Conservation (phyloP, 2,797 vertebrate species). For the Coregonus ussuriensis region DNA sequence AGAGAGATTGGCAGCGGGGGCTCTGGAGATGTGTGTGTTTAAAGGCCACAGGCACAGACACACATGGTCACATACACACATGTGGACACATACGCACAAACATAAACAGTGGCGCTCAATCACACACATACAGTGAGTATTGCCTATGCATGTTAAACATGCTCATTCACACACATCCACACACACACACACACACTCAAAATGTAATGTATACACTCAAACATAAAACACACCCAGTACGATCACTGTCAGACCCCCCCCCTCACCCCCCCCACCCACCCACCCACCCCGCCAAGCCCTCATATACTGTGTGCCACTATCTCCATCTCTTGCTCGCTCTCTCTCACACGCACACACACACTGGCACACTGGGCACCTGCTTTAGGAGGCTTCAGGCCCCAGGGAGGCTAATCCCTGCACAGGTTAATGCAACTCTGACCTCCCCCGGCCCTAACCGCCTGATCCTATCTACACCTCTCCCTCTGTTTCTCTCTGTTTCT, state of each 20-base stretch:
- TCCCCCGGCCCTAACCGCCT: constrained; percentile 73
- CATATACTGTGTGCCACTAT: neutral
- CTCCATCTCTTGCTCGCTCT: constrained; percentile 1
- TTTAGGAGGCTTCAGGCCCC: constrained; percentile 55
- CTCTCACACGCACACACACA: neutral
- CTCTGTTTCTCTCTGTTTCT: constrained; percentile 52
- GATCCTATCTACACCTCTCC: constrained; percentile 75
- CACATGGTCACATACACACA: neutral
- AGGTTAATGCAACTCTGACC: constrained; percentile 84
- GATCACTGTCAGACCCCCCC: neutral
- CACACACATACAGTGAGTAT: constrained; percentile 8
- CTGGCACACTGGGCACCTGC: constrained; percentile 62
- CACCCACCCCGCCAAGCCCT: neutral
- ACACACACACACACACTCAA: neutral
- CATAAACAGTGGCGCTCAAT: constrained; percentile 19
- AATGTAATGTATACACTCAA: neutral
- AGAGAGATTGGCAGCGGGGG: constrained; percentile 61
- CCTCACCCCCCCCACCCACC: no score
- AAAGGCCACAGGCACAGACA: constrained; percentile 2
- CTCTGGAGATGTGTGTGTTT: constrained; percentile 50
- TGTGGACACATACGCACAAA: constrained; percentile 5
- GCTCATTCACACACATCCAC: constrained; percentile 17
- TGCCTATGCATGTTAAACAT: neutral
- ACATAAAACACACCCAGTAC: neutral
- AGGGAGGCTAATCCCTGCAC: constrained; percentile 77